Percentiles rank a stretch among this genome's conserved stretches.
These are phyloP conservation scores for Cryptus armator DNA, from an alignment of 2,888 invertebrate species.

Conservation along the genomic window DNA sequence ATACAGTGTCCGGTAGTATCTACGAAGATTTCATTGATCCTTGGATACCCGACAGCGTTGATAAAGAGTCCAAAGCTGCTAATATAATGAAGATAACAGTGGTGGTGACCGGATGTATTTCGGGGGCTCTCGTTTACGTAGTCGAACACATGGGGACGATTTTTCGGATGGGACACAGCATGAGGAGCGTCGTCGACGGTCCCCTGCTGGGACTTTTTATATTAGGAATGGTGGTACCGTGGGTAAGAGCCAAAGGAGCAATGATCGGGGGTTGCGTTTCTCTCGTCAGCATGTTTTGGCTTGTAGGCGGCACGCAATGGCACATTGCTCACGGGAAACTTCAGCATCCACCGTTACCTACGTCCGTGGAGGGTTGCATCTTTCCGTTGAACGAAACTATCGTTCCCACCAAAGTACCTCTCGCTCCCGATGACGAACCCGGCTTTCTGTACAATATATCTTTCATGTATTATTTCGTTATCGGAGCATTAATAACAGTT, in stretches of 20 bases:
- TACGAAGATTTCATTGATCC: constrained; percentile 89
- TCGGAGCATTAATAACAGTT: constrained; percentile 88
- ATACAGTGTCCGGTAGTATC: constrained; percentile 88
- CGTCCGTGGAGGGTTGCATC: constrained; percentile 72
- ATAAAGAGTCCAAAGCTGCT: constrained; percentile 86
- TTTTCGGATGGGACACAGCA: constrained; percentile 88
- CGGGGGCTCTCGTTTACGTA: constrained; percentile 87
- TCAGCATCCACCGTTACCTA: constrained; percentile 71
- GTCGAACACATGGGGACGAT: constrained; percentile 89
- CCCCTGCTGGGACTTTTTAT: constrained; percentile 90
- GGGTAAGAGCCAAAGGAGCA: constrained; percentile 88
- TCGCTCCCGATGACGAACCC: constrained; percentile 76
- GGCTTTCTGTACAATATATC: constrained; percentile 88
- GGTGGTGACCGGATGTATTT: constrained; percentile 86
- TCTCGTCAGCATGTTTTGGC: constrained; percentile 76
- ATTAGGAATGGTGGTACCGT: constrained; percentile 89
- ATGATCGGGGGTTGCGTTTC: constrained; percentile 85
- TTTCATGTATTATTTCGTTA: constrained; percentile 89
- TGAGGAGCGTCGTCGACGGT: constrained; percentile 89
- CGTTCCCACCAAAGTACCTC: constrained; percentile 2
- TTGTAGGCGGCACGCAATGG: constrained; percentile 79
- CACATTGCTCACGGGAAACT: constrained; percentile 73
- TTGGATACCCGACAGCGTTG: constrained; percentile 86
- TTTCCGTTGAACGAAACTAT: constrained; percentile 74
- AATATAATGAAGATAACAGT: constrained; percentile 88